Evolutionary conservation across 2,888 invertebrate species (phyloP).

Genomic region (Acronicta psi): DNA sequence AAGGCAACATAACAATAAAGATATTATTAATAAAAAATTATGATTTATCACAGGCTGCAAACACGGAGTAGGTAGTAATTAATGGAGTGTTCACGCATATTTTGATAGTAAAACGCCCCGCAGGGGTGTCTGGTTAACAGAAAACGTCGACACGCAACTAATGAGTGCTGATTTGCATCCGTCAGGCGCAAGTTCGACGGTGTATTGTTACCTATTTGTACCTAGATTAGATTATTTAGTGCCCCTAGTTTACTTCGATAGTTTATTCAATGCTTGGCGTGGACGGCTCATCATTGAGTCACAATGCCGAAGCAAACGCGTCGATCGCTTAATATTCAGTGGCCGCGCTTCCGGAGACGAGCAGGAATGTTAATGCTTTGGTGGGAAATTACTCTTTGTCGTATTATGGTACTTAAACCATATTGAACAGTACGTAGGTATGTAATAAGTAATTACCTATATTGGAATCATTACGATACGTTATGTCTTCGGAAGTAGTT

Average conservation of each 20-base stretch:
- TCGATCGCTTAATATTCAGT: slow-evolving; percentile 64
- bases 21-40: too few species aligned
- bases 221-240: background rate
- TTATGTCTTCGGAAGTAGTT: too few species aligned
- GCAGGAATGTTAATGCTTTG: slow-evolving; percentile 65
- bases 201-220: slow-evolving; percentile 11
- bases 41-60: background rate
- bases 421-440: too few species aligned
- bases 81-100: slow-evolving; percentile 11
- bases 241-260: slow-evolving; percentile 12
- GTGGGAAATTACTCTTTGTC: slow-evolving; percentile 62
- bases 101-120: background rate
- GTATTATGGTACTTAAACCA: too few species aligned
- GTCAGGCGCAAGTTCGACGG: background rate
- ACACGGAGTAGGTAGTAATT: slow-evolving; percentile 10
- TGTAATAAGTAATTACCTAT: background rate
- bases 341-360: slow-evolving; percentile 68
- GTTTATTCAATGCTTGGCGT: slow-evolving; percentile 23
- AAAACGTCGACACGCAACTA: background rate
- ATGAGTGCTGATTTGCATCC: background rate
- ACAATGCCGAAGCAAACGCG: slow-evolving; percentile 36
- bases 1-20: slow-evolving; percentile 21
- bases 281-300: slow-evolving; percentile 51
- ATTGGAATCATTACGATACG: too few species aligned
- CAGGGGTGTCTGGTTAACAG: background rate